phyloP scores from a whole-genome alignment of 2,888 invertebrate genomes.

The Esperia sulphurella region DNA sequence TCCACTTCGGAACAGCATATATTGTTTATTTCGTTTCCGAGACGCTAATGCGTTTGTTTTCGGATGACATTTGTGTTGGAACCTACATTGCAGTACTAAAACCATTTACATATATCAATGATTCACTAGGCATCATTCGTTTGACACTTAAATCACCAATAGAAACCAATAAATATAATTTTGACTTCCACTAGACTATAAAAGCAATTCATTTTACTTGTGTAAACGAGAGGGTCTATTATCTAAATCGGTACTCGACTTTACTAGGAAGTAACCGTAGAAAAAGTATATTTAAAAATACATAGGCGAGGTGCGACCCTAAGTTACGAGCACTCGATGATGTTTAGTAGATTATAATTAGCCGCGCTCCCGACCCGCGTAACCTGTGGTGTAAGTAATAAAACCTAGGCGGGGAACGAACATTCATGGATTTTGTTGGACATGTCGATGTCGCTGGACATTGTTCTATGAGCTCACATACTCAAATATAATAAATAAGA shows the following conservation, averaged over 20 bases:
- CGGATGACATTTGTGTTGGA: no score
- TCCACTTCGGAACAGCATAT: no score
- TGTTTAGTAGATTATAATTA: constrained; percentile 78
- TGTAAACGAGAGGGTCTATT: constrained; percentile 15
- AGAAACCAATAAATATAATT: background rate
- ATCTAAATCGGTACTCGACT: constrained; percentile 35
- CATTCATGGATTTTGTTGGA: no score
- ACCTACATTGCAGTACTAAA: no score
- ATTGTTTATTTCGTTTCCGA: no score
- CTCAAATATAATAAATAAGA: no score
- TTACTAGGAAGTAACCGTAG: constrained; percentile 38
- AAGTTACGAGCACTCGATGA: constrained; percentile 70
- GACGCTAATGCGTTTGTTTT: no score
- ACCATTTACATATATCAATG: no score
- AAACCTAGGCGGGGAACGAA: background rate
- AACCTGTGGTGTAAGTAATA: constrained; percentile 25
- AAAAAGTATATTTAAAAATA: constrained; percentile 65
- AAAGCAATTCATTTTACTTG: background rate
- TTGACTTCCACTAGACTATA: background rate
- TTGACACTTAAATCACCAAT: no score
- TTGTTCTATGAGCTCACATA: no score
- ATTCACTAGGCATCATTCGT: no score
- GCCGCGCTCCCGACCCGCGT: constrained; percentile 56
- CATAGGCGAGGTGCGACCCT: constrained; percentile 61
- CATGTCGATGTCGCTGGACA: no score